Evolutionary conservation across 30 jellyfish, hydroid and myxozoan species (phyloP).

Genomic region (Nemopilema nomurai): DNA sequence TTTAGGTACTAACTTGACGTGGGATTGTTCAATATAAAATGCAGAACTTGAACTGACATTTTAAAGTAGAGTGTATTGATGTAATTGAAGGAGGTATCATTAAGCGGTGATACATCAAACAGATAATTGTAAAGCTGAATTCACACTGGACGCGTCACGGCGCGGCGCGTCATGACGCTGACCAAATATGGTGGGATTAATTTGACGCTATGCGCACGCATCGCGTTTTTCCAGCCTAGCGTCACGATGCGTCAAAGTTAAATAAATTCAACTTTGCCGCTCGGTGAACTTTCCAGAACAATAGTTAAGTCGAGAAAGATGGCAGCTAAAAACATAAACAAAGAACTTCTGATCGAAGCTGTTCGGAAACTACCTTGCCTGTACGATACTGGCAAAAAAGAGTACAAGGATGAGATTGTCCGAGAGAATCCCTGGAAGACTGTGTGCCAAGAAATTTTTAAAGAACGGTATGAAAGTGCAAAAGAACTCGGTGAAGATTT

Average conservation of each 20-base stretch:
- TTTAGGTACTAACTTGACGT: background rate
- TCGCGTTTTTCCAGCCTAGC: background rate
- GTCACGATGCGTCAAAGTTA: background rate
- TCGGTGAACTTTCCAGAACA: background rate
- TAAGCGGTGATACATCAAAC: background rate
- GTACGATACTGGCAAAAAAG: conserved; percentile 23
- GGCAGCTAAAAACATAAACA: conserved; percentile 11
- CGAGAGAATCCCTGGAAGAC: conserved; percentile 34
- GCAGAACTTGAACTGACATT: background rate
- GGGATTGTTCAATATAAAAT: background rate
- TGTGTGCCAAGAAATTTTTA: conserved; percentile 1
- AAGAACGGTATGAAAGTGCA: conserved; percentile 4
- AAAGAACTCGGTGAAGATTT: background rate
- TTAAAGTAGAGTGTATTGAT: background rate
- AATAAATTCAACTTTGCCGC: background rate
- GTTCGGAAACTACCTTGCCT: conserved; percentile 26
- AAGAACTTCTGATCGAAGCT: conserved; percentile 22
- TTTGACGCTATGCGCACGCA: conserved; percentile 1
- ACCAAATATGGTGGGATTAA: background rate
- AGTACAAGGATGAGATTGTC: conserved; percentile 29
- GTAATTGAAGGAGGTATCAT: background rate
- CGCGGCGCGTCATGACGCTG: conserved; percentile 28
- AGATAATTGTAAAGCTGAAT: background rate
- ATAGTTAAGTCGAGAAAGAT: background rate
- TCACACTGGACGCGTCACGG: conserved; percentile 21